These are phyloP conservation scores for Danio choprae DNA, from an alignment of 2,797 vertebrate genomes.

Conservation along the genomic window DNA sequence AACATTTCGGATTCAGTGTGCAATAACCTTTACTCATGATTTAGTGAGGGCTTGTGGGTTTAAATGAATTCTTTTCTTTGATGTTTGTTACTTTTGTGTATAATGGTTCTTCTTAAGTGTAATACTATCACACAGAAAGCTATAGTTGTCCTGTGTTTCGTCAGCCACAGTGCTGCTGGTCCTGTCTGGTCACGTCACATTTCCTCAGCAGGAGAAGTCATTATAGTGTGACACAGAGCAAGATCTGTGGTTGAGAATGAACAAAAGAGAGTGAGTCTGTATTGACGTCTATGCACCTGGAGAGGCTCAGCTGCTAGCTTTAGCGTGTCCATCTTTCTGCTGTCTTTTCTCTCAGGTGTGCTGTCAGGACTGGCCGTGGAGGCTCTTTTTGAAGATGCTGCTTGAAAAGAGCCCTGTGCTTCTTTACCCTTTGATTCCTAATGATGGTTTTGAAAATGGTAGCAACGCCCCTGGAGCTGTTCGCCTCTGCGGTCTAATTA, in stretches of 20 bases:
- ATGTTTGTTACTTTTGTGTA: background rate
- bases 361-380: slow-evolving; percentile 38
- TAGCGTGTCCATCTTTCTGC: slow-evolving; percentile 23
- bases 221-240: slow-evolving; percentile 37
- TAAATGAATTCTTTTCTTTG: background rate
- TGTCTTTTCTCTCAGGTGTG: slow-evolving; percentile 56
- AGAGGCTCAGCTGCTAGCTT: slow-evolving; percentile 34
- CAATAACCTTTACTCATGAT: no score
- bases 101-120: background rate
- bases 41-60: background rate
- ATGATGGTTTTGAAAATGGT: slow-evolving; percentile 52
- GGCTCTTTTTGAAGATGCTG: slow-evolving; percentile 59
- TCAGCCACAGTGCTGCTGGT: background rate
- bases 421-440: slow-evolving; percentile 56
- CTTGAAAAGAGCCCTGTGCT: slow-evolving; percentile 57
- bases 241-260: slow-evolving; percentile 21
- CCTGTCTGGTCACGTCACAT: slow-evolving; percentile 31
- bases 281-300: slow-evolving; percentile 48
- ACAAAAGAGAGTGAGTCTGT: slow-evolving; percentile 35
- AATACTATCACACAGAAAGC: slow-evolving; percentile 23
- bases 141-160: background rate
- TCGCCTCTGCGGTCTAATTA: slow-evolving; percentile 50
- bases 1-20: no score
- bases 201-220: slow-evolving; percentile 34
- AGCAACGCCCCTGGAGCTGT: slow-evolving; percentile 42